These are phyloP conservation scores for Nysson spinosus DNA, from an alignment of 2,888 invertebrate genomes.

Conservation along the genomic window DNA sequence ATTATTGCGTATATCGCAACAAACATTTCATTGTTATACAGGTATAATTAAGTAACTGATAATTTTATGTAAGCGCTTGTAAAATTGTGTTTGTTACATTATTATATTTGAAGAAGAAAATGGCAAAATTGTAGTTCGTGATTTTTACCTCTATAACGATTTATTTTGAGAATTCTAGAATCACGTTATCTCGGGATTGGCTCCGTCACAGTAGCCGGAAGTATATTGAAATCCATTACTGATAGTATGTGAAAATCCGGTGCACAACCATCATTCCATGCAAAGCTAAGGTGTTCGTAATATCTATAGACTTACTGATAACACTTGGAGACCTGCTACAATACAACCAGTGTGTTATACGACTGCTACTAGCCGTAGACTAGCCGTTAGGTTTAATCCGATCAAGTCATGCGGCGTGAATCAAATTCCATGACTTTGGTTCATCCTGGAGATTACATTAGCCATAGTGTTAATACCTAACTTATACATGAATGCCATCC, in stretches of 20 bases:
- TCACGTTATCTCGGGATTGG: neutral
- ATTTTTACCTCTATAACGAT: too few species aligned
- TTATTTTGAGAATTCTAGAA: too few species aligned
- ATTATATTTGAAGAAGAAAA: too few species aligned
- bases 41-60: too few species aligned
- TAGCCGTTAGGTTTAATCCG: slow-evolving; percentile 39
- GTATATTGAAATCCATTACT: neutral
- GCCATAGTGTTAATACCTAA: slow-evolving; percentile 19
- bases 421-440: slow-evolving; percentile 33
- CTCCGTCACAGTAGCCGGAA: neutral
- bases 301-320: slow-evolving; percentile 18
- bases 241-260: neutral
- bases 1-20: too few species aligned
- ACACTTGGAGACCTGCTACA: neutral
- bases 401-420: slow-evolving; percentile 35
- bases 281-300: slow-evolving; percentile 5
- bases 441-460: slow-evolving; percentile 39
- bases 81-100: too few species aligned
- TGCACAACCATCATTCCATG: neutral
- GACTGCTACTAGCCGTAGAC: neutral
- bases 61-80: too few species aligned
- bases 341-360: slow-evolving; percentile 24
- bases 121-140: too few species aligned
- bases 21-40: too few species aligned
- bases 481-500: slow-evolving; percentile 19